Base-by-base conservation (phyloP, 2,888 invertebrate genomes). In the Cantharis rufa region DNA sequence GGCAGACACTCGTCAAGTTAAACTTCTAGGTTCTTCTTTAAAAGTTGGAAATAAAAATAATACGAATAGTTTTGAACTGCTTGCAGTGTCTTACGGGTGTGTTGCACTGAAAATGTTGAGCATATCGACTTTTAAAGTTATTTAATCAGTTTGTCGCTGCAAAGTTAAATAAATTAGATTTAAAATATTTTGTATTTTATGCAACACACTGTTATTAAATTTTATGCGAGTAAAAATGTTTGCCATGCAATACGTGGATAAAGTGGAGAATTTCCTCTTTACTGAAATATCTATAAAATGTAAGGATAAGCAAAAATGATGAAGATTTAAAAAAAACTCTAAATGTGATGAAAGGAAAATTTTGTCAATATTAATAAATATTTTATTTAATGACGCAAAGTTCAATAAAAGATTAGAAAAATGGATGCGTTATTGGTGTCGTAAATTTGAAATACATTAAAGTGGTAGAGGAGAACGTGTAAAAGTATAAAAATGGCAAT, bases 401-500 rank as follows among this genome's bases (percentile, higher is more conserved):
- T 21, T 66, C 21, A 66, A 66, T 18, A 66, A 21, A 16, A 18
- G 21, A 21, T 18, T 66, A 63, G 64, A 24, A 66, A 66, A 66
- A n/a, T 18, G 64, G 24, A 66, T 24, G 24, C 18, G 24, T 66
- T 66, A 24, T 18, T 21, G 18, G 64, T 24, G 24, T 18, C 64
- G 64, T 66, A 66, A 66, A 24, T 21, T 66, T 18, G 24, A 66
- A 66, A 66, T n/a, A 24, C 64, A 66, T 66, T 66, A 66, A 66
- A 66, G 64, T 48, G 48, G 48, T 48, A 66, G 64, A 66, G 64
- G 18, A 66, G 64, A 63, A 71, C 66, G 71, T 74, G 62, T 24
- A 74, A 64, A 74, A 71, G 74, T 69, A 74, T 69, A 74, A 74
- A 75, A 73, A 75, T 72, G 63, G 74, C 75, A 75, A 78, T 78